Evolutionary conservation across 23 tunicate species (phyloP).

Genomic region (Styela clava): DNA sequence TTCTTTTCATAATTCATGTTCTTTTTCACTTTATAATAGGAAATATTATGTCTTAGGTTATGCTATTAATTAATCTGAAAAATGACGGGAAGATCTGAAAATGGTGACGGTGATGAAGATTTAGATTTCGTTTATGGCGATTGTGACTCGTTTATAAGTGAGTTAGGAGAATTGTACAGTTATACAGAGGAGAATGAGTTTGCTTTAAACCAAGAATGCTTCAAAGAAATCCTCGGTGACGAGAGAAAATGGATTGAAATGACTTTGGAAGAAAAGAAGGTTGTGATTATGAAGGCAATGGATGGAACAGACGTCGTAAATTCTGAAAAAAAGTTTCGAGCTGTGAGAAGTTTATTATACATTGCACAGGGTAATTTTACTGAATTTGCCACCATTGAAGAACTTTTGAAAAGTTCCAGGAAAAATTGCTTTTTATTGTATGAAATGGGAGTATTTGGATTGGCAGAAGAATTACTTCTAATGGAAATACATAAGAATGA

Average conservation of each 20-base stretch:
- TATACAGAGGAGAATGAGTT: constrained; percentile 76
- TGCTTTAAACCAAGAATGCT: constrained; percentile 34
- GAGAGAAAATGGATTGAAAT: constrained; percentile 2
- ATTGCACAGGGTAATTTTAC: constrained; percentile 75
- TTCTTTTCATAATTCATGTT: no score
- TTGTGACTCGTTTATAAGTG: constrained; percentile 59
- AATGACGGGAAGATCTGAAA: neutral
- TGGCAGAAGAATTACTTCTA: constrained; percentile 48
- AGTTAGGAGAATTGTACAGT: constrained; percentile 79
- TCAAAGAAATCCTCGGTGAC: constrained; percentile 32
- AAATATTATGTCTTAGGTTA: no score
- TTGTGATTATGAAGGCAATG: neutral
- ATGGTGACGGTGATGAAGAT: constrained; percentile 32
- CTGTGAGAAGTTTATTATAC: constrained; percentile 50
- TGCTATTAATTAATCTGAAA: neutral
- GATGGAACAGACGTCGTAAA: constrained; percentile 30
- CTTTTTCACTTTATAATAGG: no score
- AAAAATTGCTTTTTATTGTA: constrained; percentile 66
- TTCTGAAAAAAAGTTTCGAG: constrained; percentile 35
- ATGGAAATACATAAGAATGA: constrained; percentile 66
- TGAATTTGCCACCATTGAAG: constrained; percentile 37
- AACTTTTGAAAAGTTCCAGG: constrained; percentile 33
- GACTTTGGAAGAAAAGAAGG: constrained; percentile 7
- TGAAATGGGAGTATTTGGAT: constrained; percentile 59
- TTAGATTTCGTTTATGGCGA: constrained; percentile 63